A percentile compares a stretch with the other conserved stretches of the same genome.
Conservation (phyloP, 2,888 invertebrate species). For the Thereva unica region DNA sequence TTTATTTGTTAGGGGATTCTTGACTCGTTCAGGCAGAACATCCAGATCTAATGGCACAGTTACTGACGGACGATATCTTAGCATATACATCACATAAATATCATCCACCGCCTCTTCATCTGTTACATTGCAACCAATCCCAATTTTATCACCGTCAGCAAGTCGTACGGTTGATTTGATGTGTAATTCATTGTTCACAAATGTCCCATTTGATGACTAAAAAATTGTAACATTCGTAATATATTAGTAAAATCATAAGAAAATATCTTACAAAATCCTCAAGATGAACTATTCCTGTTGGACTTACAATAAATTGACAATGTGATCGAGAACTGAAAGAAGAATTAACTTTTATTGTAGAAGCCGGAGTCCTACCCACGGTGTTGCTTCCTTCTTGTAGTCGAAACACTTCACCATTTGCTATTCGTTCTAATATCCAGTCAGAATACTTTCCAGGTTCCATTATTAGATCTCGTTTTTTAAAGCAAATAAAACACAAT, state of each 20-base stretch:
- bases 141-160: conserved; percentile 34
- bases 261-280: conserved; percentile 29
- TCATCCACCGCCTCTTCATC: conserved; percentile 2
- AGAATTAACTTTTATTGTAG: conserved; percentile 42
- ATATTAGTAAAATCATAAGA: conserved; percentile 31
- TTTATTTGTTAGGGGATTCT: too few relatives aligned
- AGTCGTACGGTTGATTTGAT: conserved; percentile 2
- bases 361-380: conserved; percentile 48
- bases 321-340: conserved; percentile 51
- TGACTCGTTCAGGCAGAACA: too few relatives aligned
- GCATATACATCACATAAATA: not conserved
- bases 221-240: conserved; percentile 41
- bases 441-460: conserved; percentile 39
- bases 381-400: conserved; percentile 47
- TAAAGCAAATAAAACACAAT: too few relatives aligned
- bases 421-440: conserved; percentile 46
- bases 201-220: conserved; percentile 52
- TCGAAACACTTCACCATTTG: conserved; percentile 42
- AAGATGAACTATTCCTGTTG: not conserved
- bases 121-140: conserved; percentile 37
- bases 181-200: conserved; percentile 45
- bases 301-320: conserved; percentile 46
- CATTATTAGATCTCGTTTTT: conserved; percentile 23
- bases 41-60: too few relatives aligned
- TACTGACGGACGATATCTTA: not conserved